These are phyloP conservation scores for Ictalurus punctatus DNA, from an alignment of 2,113 vertebrate genomes.

Conservation along the genomic window DNA sequence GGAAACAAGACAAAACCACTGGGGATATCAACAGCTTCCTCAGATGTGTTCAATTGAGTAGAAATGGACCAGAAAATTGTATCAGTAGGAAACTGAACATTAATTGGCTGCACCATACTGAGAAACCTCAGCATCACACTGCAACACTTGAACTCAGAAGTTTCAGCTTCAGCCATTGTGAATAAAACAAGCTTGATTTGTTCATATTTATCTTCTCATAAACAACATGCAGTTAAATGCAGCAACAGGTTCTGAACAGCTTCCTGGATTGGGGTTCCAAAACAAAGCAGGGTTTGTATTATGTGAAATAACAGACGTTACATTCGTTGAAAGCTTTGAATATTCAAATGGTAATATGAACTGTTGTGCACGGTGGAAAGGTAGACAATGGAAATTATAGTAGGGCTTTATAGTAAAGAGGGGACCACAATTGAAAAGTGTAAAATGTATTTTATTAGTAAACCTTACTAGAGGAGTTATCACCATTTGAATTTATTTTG, in stretches of 20 bases:
- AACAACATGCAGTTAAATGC: not conserved
- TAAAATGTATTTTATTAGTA: not conserved
- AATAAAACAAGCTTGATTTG: not conserved
- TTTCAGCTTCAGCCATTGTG: not conserved
- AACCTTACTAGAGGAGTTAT: not conserved
- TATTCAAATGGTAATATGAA: constrained; percentile 13
- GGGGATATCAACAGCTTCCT: not conserved
- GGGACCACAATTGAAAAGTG: not conserved
- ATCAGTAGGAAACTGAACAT: not conserved
- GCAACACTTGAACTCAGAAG: not conserved
- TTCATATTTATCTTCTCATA: not conserved
- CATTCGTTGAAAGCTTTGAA: constrained; percentile 23
- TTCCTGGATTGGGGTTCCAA: not conserved
- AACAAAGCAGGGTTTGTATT: not conserved
- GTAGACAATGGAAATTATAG: not conserved
- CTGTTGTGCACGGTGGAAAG: not conserved
- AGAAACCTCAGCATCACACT: not conserved
- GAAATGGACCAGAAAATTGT: not conserved
- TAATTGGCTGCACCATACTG: not conserved
- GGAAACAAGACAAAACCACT: not conserved
- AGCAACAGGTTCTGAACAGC: not conserved
- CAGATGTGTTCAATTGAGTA: not conserved
- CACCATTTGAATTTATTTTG: not conserved
- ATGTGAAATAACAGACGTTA: not conserved
- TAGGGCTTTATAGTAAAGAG: not conserved